These are phyloP conservation scores for Gavia stellata DNA, from an alignment of 2,113 vertebrate genomes.

Conservation along the genomic window DNA sequence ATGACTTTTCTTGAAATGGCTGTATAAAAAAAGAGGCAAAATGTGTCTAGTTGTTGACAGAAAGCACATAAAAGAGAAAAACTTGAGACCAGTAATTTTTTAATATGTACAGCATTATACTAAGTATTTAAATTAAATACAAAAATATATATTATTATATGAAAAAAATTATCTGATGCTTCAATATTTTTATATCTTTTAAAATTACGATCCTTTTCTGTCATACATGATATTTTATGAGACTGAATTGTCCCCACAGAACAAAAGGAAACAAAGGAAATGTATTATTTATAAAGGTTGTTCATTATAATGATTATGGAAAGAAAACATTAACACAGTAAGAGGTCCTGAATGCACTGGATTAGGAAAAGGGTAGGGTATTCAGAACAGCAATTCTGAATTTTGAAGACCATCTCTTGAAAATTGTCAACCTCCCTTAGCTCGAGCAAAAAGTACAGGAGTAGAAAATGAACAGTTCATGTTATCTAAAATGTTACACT, in stretches of 20 bases:
- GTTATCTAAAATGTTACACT: background rate
- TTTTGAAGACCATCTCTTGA: background rate
- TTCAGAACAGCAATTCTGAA: background rate
- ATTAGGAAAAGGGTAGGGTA: background rate
- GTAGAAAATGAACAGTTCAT: background rate
- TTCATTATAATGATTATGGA: slow-evolving; percentile 4
- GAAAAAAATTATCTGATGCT: background rate
- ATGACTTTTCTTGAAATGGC: slow-evolving; percentile 46
- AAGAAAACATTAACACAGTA: slow-evolving; percentile 13
- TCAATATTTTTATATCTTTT: background rate
- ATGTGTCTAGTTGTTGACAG: slow-evolving; percentile 43
- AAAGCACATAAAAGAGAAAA: slow-evolving; percentile 22
- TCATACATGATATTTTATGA: background rate
- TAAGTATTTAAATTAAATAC: background rate
- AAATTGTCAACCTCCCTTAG: background rate
- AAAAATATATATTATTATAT: background rate
- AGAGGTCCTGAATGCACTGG: background rate
- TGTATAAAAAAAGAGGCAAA: slow-evolving; percentile 50
- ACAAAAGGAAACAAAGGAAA: slow-evolving; percentile 20
- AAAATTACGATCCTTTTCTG: background rate
- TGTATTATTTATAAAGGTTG: slow-evolving; percentile 24
- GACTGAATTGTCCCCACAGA: background rate
- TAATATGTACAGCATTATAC: background rate
- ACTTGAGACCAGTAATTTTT: slow-evolving; percentile 49
- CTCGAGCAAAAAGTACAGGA: background rate